Percentiles rank a stretch among this genome's conserved stretches.
Evolutionary conservation across 2,797 vertebrate species (phyloP).

Genomic region (Poeciliopsis turneri): DNA sequence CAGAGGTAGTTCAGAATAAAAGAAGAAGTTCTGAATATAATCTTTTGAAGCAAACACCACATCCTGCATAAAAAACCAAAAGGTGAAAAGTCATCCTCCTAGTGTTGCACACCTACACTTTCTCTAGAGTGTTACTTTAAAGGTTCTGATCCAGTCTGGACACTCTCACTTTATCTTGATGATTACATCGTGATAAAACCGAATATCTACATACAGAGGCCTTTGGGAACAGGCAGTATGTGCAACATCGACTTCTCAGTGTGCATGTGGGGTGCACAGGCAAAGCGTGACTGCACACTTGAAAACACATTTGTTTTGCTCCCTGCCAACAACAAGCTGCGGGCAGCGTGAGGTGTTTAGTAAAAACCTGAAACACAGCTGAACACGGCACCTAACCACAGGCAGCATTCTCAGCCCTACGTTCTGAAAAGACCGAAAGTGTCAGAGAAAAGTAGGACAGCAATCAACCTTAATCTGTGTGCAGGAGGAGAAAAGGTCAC

Average conservation of each 20-base stretch:
- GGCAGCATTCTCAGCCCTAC: conserved; percentile 17
- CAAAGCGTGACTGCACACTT: conserved; percentile 14
- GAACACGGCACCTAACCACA: conserved; percentile 47
- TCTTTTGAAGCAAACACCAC: conserved; percentile 16
- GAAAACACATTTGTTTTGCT: conserved; percentile 42
- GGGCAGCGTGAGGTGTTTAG: conserved; percentile 4
- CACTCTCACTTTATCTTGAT: not conserved
- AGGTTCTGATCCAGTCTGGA: not conserved
- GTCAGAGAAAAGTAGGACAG: conserved; percentile 30
- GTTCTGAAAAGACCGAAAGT: conserved; percentile 21
- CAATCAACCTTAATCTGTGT: not conserved
- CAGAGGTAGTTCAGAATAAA: not conserved
- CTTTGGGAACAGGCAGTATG: not conserved
- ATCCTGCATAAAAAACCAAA: conserved; percentile 40
- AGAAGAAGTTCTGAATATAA: conserved; percentile 26
- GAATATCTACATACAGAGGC: not conserved
- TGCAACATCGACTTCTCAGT: not conserved
- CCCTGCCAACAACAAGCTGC: conserved; percentile 10
- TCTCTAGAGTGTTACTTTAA: not conserved
- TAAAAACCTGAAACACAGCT: conserved; percentile 28
- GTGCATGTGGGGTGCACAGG: not conserved
- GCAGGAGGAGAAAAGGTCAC: conserved; percentile 42
- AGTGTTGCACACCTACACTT: not conserved
- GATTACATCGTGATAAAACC: not conserved
- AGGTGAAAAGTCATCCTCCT: conserved; percentile 8